phyloP scores from a whole-genome alignment of 1,140 invertebrate genomes.

The Brachionus angularis region DNA sequence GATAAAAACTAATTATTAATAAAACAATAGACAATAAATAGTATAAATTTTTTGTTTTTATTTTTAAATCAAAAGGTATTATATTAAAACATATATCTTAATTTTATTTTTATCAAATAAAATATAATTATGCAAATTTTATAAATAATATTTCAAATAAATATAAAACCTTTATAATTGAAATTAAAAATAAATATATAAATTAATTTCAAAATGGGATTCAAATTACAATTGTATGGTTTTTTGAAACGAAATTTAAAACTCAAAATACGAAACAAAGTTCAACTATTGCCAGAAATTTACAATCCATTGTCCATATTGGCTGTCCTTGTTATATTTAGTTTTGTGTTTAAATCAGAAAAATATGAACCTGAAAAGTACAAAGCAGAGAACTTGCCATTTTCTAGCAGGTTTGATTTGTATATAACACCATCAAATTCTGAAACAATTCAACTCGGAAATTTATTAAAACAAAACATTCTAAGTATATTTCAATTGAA shows the following conservation, averaged over 20 bases:
- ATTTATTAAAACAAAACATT: neutral
- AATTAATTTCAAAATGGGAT: neutral
- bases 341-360: conserved; percentile 18
- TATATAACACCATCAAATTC: neutral
- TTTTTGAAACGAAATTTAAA: conserved; percentile 30
- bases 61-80: neutral
- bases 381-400: neutral
- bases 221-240: neutral
- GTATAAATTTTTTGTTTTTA: neutral
- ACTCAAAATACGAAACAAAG: conserved; percentile 11
- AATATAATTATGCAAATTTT: neutral
- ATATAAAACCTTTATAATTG: neutral
- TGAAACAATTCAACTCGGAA: neutral
- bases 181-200: neutral
- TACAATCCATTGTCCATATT: conserved; percentile 7
- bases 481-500: neutral
- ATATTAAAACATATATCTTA: too few species aligned
- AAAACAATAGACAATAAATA: neutral
- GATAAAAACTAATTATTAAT: neutral
- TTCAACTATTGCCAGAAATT: neutral
- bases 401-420: neutral
- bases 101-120: neutral
- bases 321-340: neutral
- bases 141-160: neutral
- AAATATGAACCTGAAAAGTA: neutral